Evolutionary conservation across 2,113 vertebrate genomes (phyloP).

Genomic region (Chunga burmeisteri): DNA sequence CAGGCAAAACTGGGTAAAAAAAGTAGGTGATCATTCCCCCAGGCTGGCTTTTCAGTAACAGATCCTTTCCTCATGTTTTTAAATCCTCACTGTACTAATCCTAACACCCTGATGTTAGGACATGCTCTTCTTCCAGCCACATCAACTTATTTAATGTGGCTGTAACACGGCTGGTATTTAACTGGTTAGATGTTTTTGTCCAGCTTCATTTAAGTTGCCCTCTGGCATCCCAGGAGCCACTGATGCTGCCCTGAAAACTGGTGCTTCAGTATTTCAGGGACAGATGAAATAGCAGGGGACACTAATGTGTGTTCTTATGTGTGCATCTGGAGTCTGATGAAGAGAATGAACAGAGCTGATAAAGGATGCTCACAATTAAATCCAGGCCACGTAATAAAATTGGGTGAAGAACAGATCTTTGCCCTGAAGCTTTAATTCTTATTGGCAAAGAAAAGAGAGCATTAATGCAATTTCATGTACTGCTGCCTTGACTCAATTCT

Average conservation of each 20-base stretch:
- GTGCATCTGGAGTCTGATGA: neutral
- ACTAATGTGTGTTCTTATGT: neutral
- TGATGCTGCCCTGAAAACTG: neutral
- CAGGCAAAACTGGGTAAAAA: neutral
- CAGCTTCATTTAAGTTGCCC: neutral
- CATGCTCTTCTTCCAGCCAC: neutral
- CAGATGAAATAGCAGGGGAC: neutral
- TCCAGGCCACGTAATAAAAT: conserved; percentile 21
- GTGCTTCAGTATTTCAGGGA: neutral
- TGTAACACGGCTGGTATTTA: neutral
- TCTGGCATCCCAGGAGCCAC: neutral
- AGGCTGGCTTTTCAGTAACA: neutral
- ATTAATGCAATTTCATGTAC: neutral
- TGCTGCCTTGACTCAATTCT: neutral
- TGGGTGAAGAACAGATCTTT: neutral
- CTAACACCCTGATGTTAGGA: neutral
- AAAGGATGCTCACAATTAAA: conserved; percentile 23
- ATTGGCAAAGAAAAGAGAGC: neutral
- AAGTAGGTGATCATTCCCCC: neutral
- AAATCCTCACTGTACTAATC: neutral
- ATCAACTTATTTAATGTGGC: neutral
- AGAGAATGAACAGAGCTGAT: conserved; percentile 6
- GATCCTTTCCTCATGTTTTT: neutral
- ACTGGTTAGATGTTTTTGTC: neutral
- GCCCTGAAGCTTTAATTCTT: neutral